Conservation (phyloP, 2,888 invertebrate genomes). For the Dolichopus griseipennis region DNA sequence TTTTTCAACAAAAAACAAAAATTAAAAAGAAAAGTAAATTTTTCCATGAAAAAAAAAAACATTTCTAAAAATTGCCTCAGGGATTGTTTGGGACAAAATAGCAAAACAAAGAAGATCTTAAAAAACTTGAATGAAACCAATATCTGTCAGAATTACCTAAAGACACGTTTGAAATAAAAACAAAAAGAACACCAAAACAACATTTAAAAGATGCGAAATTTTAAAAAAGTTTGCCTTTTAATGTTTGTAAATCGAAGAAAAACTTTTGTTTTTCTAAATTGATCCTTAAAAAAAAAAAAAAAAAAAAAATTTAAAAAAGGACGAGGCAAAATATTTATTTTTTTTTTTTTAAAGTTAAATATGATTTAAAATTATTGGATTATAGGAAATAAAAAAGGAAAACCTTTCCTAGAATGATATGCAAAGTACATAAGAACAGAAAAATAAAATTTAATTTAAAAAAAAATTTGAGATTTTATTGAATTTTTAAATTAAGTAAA, state of each 20-base stretch:
- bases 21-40: not conserved
- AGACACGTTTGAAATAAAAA: too few species aligned
- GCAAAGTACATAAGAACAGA: not conserved
- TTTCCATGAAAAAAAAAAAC: not conserved
- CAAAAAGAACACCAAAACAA: too few species aligned
- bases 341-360: slow-evolving; percentile 3
- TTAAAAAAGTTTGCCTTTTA: not conserved
- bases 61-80: not conserved
- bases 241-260: not conserved
- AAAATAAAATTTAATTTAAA: not conserved
- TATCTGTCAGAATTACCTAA: too few species aligned
- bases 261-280: not conserved
- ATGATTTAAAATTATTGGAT: not conserved
- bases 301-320: not conserved
- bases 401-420: not conserved
- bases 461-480: not conserved
- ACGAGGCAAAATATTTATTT: not conserved
- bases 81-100: not conserved
- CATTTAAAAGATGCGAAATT: too few species aligned
- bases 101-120: too few species aligned
- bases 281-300: not conserved
- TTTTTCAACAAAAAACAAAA: not conserved
- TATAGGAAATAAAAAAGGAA: not conserved
- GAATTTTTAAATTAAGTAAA: not conserved
- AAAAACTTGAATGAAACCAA: too few species aligned